These are phyloP conservation scores for Aproaerema taeniolella DNA, from an alignment of 2,888 invertebrate species.

Conservation along the genomic window DNA sequence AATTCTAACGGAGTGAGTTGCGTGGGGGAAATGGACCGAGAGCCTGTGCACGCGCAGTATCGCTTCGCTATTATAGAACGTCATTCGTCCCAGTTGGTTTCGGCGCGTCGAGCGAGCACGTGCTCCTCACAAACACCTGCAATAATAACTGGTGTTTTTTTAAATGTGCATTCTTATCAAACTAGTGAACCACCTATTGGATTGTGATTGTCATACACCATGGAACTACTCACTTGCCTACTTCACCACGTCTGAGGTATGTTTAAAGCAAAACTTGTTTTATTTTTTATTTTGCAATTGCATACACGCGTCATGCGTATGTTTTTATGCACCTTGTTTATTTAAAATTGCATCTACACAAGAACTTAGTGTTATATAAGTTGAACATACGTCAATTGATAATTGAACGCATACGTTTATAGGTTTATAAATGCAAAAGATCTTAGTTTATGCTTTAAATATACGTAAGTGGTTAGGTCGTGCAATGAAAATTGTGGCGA, in stretches of 20 bases:
- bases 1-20: conserved; percentile 29
- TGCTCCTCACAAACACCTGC: conserved; percentile 40
- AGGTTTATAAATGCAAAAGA: too few species aligned
- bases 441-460: too few species aligned
- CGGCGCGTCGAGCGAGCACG: conserved; percentile 71
- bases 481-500: too few species aligned
- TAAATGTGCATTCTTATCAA: conserved; percentile 23
- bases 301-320: background rate
- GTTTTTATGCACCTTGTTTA: background rate
- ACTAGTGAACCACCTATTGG: conserved; percentile 12
- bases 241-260: conserved; percentile 11
- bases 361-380: background rate
- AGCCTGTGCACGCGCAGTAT: conserved; percentile 60
- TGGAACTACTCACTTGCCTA: background rate
- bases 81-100: conserved; percentile 71
- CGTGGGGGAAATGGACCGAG: conserved; percentile 76
- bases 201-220: conserved; percentile 18
- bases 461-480: too few species aligned
- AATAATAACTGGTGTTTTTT: conserved; percentile 23
- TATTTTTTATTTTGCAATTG: background rate
- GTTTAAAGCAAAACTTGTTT: too few species aligned
- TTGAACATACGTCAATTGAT: background rate
- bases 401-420: too few species aligned
- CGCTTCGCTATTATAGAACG: conserved; percentile 64
- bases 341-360: background rate